These are phyloP conservation scores for Troides aeacus DNA, from an alignment of 2,888 invertebrate genomes.

Conservation along the genomic window DNA sequence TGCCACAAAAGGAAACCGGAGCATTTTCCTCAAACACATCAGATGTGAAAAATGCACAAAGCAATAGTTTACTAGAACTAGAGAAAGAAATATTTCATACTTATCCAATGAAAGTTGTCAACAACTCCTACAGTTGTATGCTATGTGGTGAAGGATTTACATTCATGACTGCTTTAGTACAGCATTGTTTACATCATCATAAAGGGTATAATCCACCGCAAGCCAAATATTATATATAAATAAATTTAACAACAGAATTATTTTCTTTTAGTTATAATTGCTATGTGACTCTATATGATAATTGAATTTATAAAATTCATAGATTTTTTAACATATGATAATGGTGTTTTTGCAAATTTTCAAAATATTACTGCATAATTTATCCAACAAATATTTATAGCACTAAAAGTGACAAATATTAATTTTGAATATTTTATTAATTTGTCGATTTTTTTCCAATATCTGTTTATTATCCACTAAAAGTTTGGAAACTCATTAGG, in stretches of 20 bases:
- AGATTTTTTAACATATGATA: no score
- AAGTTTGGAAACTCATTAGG: no score
- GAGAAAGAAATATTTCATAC: slow-evolving; percentile 51
- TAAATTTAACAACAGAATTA: not conserved
- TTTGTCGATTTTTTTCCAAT: no score
- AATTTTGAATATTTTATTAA: no score
- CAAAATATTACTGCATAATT: no score
- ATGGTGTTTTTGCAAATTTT: no score
- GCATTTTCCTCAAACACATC: slow-evolving; percentile 51
- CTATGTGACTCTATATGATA: not conserved
- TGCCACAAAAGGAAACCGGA: slow-evolving; percentile 44
- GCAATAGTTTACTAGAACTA: slow-evolving; percentile 38
- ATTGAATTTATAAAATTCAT: no score
- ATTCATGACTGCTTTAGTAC: slow-evolving; percentile 54
- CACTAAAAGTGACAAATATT: no score
- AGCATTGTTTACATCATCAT: slow-evolving; percentile 59
- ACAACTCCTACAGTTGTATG: slow-evolving; percentile 51
- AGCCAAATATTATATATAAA: slow-evolving; percentile 32
- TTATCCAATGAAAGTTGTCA: slow-evolving; percentile 39
- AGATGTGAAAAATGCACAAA: slow-evolving; percentile 45
- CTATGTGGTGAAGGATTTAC: slow-evolving; percentile 62
- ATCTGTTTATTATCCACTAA: no score
- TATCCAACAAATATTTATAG: no score
- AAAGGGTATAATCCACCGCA: slow-evolving; percentile 47
- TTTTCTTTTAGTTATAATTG: not conserved